Percentiles rank a stretch among this genome's conserved stretches.
Evolutionary conservation across 2,113 vertebrate genomes (phyloP).

Genomic region (Psettodes erumei): DNA sequence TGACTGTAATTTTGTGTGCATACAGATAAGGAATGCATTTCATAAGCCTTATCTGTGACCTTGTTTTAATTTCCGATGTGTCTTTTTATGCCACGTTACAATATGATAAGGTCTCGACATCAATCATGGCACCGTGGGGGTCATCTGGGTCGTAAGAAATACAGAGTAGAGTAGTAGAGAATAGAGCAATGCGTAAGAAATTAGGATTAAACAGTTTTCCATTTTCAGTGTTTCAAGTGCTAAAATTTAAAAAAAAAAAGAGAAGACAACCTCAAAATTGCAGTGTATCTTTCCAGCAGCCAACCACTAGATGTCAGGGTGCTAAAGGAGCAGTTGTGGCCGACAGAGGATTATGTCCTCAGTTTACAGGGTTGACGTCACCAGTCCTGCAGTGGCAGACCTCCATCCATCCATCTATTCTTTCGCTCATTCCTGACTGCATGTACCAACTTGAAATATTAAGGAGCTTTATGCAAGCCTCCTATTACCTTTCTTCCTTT

Average conservation of each 20-base stretch:
- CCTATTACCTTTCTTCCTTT: background rate
- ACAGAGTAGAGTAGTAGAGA: too few species aligned
- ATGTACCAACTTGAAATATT: conserved; percentile 23
- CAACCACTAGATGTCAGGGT: conserved; percentile 70
- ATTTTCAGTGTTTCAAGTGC: background rate
- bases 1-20: background rate
- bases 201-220: background rate
- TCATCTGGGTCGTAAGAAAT: background rate
- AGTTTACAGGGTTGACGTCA: conserved; percentile 63
- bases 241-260: background rate
- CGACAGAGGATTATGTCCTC: conserved; percentile 28
- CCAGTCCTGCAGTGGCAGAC: conserved; percentile 44
- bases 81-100: background rate
- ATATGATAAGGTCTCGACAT: background rate
- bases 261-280: background rate
- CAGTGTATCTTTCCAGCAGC: background rate
- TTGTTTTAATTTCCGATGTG: conserved; percentile 14
- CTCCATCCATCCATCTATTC: conserved; percentile 40
- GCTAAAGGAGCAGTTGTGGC: conserved; percentile 12
- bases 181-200: background rate
- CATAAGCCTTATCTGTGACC: conserved; percentile 46
- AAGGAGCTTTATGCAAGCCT: background rate
- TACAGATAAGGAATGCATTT: conserved; percentile 28
- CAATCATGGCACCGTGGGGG: background rate
- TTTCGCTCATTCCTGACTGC: background rate